These are phyloP conservation scores for Drosophila albomicans DNA, from an alignment of 1,140 invertebrate species.

Conservation along the genomic window DNA sequence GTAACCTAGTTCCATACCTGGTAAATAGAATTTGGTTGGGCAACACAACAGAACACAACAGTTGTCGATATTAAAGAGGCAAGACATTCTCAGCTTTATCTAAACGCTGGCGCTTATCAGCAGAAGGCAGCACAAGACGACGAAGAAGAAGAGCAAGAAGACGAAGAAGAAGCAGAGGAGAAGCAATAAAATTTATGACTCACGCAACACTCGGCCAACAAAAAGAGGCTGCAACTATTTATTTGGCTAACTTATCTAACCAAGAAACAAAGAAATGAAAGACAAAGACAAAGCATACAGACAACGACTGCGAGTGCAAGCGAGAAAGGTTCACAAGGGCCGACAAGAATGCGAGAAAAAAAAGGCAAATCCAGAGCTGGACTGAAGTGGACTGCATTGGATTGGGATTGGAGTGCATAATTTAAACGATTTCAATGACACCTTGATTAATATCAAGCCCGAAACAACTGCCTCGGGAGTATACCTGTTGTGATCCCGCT, in stretches of 20 bases:
- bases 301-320: not conserved
- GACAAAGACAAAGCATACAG: not conserved
- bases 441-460: slow-evolving; percentile 84
- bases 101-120: slow-evolving; percentile 79
- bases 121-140: slow-evolving; percentile 21
- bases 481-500: slow-evolving; percentile 40
- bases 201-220: slow-evolving; percentile 49
- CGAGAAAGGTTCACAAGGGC: slow-evolving; percentile 65
- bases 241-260: slow-evolving; percentile 51
- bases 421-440: slow-evolving; percentile 85
- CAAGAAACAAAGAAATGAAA: slow-evolving; percentile 23
- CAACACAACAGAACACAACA: slow-evolving; percentile 5
- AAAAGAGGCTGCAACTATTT: slow-evolving; percentile 56
- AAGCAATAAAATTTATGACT: slow-evolving; percentile 69
- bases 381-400: slow-evolving; percentile 42
- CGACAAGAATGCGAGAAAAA: slow-evolving; percentile 55
- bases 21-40: slow-evolving; percentile 26
- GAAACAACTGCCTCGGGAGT: slow-evolving; percentile 49
- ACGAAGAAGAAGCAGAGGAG: slow-evolving; percentile 24
- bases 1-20: slow-evolving; percentile 42
- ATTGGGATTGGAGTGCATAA: slow-evolving; percentile 66
- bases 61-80: slow-evolving; percentile 34
- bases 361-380: slow-evolving; percentile 65
- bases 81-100: slow-evolving; percentile 57
- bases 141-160: slow-evolving; percentile 19